Base-by-base conservation (phyloP, 2,113 vertebrate species). In the Polypterus senegalus region DNA sequence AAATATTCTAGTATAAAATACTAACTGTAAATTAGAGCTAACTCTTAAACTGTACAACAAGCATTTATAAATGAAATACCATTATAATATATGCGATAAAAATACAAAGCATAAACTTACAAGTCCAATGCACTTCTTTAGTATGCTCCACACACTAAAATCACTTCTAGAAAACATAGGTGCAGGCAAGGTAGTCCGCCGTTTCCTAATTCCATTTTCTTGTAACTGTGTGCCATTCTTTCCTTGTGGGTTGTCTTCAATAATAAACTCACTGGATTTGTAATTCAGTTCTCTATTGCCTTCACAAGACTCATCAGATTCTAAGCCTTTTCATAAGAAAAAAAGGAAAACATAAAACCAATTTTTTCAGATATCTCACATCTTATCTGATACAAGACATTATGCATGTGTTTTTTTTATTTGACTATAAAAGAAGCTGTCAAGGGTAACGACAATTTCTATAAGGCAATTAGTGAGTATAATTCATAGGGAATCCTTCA, bases 71-170 rank as follows among this genome's bases (percentile, higher is more conserved):
- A 27, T 27, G 27, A 27, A 27, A 27, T 27, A 27, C 27, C 27
- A 27, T 27, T 27, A 27, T 27, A 27, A 27, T 27, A 27, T 27
- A 27, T 27, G 27, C 27, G 2, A 27, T 58, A 58, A 47, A 49
- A 51, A 49, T 5, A 48, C 11, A 5, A 8, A 46, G 49, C 58
- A 43, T 49, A 3, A 58, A 71, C 90, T 91, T 77, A 98, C 96
- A 91, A 97, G 73, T 73, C 96, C 94, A 43, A 98, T 95, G 72
- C 96, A 98, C 69, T 96, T 98, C 72, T 92, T 97, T 64, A 98
- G 83, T 71, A 98, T 95, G 66, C 90, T 87, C 96, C 96, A 98
- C 58, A 98, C 76, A 55, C 92, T 95, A 80, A 98, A 87, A 63
- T 91, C 88, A 59, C 83, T 97, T 76, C 92, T 90, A 67, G 89